A percentile compares a stretch with the other conserved stretches of the same genome.
These are phyloP conservation scores for Spodoptera frugiperda DNA, from an alignment of 1,140 invertebrate species.

Conservation along the genomic window DNA sequence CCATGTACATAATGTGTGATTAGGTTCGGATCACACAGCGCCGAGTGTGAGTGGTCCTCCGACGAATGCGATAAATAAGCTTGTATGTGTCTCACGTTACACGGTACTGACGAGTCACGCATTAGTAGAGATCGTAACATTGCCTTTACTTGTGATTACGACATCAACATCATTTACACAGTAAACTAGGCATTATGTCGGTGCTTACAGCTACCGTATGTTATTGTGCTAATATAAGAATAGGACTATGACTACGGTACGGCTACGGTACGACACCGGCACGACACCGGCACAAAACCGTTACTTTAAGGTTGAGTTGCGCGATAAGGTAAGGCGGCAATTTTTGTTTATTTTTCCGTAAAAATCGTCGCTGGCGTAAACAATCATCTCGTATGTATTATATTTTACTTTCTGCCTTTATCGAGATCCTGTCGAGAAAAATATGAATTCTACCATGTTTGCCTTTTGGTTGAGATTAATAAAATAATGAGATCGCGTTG, in stretches of 20 bases:
- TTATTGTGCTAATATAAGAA: background rate
- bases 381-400: slow-evolving; percentile 17
- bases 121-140: background rate
- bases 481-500: background rate
- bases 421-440: background rate
- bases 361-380: slow-evolving; percentile 8
- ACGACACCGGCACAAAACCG: background rate
- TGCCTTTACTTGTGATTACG: background rate
- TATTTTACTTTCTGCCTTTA: slow-evolving; percentile 12
- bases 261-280: background rate
- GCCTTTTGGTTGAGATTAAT: slow-evolving; percentile 13
- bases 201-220: background rate
- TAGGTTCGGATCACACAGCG: no score
- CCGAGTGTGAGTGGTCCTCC: no score
- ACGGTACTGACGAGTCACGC: background rate
- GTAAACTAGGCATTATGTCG: background rate
- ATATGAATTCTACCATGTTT: slow-evolving; percentile 19
- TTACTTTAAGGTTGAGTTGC: background rate
- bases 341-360: slow-evolving; percentile 9
- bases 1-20: no score
- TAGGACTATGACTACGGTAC: no score
- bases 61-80: background rate
- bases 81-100: background rate
- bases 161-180: background rate
- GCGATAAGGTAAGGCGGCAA: background rate